Percentiles rank a stretch among this genome's conserved stretches.
Evolutionary conservation across 2,797 vertebrate genomes (phyloP).

Genomic region (Xiphophorus birchmanni): DNA sequence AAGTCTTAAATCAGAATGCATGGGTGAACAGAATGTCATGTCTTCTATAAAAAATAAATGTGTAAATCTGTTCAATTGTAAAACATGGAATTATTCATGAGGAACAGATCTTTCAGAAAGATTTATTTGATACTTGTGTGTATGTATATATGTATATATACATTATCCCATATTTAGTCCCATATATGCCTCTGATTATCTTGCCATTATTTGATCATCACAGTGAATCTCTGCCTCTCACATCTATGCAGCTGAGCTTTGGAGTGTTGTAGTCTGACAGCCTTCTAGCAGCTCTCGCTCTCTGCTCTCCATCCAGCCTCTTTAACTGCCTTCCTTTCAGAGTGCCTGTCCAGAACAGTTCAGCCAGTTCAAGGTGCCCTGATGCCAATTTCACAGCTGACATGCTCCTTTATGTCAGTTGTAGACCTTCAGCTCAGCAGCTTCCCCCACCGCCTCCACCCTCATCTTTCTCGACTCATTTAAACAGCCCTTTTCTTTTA

Average conservation of each 20-base stretch:
- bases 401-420: constrained; percentile 74
- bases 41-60: not conserved
- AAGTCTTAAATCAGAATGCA: constrained; percentile 2
- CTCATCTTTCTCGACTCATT: constrained; percentile 43
- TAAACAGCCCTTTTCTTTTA: constrained; percentile 35
- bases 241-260: constrained; percentile 32
- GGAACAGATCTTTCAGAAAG: constrained; percentile 3
- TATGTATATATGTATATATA: not conserved
- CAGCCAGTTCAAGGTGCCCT: constrained; percentile 74
- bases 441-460: constrained; percentile 17
- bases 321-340: constrained; percentile 37
- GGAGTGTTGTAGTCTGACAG: constrained; percentile 23
- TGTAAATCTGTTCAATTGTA: constrained; percentile 6
- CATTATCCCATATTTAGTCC: constrained; percentile 16
- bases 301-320: constrained; percentile 28
- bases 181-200: constrained; percentile 16
- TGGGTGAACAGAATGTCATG: not conserved
- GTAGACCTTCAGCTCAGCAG: constrained; percentile 41
- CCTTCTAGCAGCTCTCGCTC: constrained; percentile 11
- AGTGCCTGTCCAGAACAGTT: constrained; percentile 54
- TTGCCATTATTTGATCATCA: constrained; percentile 23
- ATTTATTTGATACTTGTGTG: not conserved
- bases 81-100: constrained; percentile 15
- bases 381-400: constrained; percentile 79
- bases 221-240: constrained; percentile 18